Evolutionary conservation across 2,113 vertebrate genomes (phyloP).

Genomic region (Alexandromys fortis): DNA sequence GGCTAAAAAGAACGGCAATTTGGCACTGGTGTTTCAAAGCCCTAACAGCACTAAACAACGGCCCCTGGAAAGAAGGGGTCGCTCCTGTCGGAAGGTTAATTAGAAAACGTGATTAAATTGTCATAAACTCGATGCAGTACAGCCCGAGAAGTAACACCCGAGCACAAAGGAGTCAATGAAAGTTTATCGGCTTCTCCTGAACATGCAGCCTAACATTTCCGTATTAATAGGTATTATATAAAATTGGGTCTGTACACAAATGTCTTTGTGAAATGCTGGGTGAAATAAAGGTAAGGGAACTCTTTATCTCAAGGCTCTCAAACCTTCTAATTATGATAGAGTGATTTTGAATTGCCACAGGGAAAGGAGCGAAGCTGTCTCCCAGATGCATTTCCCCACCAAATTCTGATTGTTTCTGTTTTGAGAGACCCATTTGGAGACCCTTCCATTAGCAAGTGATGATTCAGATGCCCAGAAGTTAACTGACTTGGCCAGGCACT

Average conservation of each 20-base stretch:
- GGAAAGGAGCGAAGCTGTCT: not conserved
- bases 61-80: constrained; percentile 22
- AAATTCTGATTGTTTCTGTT: constrained; percentile 47
- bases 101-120: constrained; percentile 39
- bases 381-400: not conserved
- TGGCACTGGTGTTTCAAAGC: not conserved
- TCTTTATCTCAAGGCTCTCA: constrained; percentile 34
- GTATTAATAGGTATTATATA: constrained; percentile 55
- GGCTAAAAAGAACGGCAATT: not conserved
- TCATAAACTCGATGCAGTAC: constrained; percentile 17
- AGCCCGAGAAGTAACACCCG: constrained; percentile 37
- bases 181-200: constrained; percentile 55
- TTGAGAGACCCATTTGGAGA: constrained; percentile 4
- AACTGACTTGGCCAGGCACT: not conserved
- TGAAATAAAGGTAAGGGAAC: constrained; percentile 50
- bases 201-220: constrained; percentile 54
- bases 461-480: not conserved
- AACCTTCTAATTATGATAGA: constrained; percentile 1
- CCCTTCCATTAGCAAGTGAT: constrained; percentile 7
- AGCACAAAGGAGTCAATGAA: constrained; percentile 56
- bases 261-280: constrained; percentile 22
- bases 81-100: constrained; percentile 16
- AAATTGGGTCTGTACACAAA: constrained; percentile 66
- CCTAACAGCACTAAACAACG: not conserved
- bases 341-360: not conserved